Evolutionary conservation across 2,113 vertebrate species (phyloP).

Genomic region (Brachyhypopomus gauderio): DNA sequence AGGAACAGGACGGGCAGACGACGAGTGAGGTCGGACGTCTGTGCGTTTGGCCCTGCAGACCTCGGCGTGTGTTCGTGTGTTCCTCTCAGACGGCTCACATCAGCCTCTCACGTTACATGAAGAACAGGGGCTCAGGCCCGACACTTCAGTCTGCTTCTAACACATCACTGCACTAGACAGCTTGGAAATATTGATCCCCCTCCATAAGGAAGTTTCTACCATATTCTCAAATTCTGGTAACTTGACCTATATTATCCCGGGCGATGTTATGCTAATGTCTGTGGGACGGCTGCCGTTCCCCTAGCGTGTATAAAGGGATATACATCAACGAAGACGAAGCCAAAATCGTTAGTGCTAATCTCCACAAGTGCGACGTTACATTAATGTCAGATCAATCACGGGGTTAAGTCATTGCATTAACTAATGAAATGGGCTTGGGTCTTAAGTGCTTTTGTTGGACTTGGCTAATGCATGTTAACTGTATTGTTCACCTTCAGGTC

Average conservation of each 20-base stretch:
- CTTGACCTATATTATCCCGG: neutral
- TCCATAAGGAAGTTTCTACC: too few species aligned
- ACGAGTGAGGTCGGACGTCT: too few species aligned
- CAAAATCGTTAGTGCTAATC: constrained; percentile 67
- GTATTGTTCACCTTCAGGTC: neutral
- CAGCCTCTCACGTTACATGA: too few species aligned
- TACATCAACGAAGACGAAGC: constrained; percentile 53
- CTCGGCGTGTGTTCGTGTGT: too few species aligned
- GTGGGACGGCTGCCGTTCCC: constrained; percentile 31
- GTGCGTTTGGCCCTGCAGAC: too few species aligned
- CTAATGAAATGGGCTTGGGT: constrained; percentile 15
- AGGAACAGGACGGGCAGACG: too few species aligned
- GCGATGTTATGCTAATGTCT: constrained; percentile 36
- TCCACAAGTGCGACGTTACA: constrained; percentile 51
- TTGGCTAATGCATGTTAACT: constrained; percentile 2
- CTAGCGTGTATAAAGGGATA: constrained; percentile 27
- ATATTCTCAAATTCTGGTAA: neutral
- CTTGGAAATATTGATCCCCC: too few species aligned
- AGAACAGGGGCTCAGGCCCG: too few species aligned
- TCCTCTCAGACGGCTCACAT: too few species aligned
- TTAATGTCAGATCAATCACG: constrained; percentile 62
- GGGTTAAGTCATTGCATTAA: neutral
- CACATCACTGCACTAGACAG: too few species aligned
- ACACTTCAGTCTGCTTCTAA: too few species aligned
- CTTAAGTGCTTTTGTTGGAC: neutral